These are phyloP conservation scores for Melanotaenia parkinsoni DNA, from an alignment of 2,797 vertebrate genomes.

Conservation along the genomic window DNA sequence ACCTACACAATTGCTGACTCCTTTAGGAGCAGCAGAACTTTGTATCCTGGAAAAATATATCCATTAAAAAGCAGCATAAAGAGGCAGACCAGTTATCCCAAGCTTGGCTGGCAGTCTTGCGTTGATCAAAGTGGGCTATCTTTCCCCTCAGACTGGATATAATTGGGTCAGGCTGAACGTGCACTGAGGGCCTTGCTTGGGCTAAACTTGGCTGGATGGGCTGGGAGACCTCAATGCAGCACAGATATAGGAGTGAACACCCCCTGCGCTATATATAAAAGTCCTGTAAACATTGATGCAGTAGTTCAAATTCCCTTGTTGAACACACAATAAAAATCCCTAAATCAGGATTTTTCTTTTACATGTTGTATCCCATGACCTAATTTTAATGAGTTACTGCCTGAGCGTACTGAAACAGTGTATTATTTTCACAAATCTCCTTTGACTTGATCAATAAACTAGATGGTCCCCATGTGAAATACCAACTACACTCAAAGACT, in stretches of 20 bases:
- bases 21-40: slow-evolving; percentile 28
- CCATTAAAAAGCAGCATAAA: slow-evolving; percentile 21
- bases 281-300: slow-evolving; percentile 38
- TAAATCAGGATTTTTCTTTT: background rate
- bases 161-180: slow-evolving; percentile 76
- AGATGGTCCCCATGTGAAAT: background rate
- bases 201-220: slow-evolving; percentile 68
- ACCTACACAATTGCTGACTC: slow-evolving; percentile 9
- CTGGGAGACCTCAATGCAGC: slow-evolving; percentile 64
- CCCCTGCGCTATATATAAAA: slow-evolving; percentile 53
- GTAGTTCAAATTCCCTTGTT: slow-evolving; percentile 3
- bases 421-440: background rate
- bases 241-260: slow-evolving; percentile 51
- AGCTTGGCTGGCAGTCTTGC: slow-evolving; percentile 43
- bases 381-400: background rate
- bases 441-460: background rate
- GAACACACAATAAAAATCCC: slow-evolving; percentile 9
- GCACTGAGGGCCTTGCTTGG: slow-evolving; percentile 54
- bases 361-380: slow-evolving; percentile 1
- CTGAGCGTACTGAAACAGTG: background rate
- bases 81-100: slow-evolving; percentile 38
- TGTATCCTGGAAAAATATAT: slow-evolving; percentile 48
- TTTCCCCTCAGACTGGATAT: slow-evolving; percentile 68
- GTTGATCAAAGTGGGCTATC: slow-evolving; percentile 72
- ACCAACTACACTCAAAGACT: background rate